These are phyloP conservation scores for Channa striata DNA, from an alignment of 2,797 vertebrate species.

Conservation along the genomic window DNA sequence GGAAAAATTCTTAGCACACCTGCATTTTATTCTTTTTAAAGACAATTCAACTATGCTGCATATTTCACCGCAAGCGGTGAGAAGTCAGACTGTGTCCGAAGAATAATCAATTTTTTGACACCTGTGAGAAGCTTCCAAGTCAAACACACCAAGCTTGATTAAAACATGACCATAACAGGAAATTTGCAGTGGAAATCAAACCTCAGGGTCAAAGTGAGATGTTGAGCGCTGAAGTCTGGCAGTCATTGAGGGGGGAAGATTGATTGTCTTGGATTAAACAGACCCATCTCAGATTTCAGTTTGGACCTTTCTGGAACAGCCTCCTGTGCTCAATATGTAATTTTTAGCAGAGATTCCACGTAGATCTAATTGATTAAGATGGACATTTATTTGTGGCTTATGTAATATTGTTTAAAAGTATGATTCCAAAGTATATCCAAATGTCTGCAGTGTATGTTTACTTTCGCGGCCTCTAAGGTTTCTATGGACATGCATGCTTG, in stretches of 20 bases:
- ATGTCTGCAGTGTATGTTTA: constrained; percentile 10
- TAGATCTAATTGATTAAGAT: constrained; percentile 22
- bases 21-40: neutral
- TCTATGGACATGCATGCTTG: constrained; percentile 46
- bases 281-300: constrained; percentile 57
- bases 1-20: neutral
- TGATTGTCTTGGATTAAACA: constrained; percentile 63
- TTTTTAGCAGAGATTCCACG: constrained; percentile 10
- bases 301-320: constrained; percentile 28
- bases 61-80: constrained; percentile 1
- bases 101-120: constrained; percentile 47
- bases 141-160: constrained; percentile 58
- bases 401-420: constrained; percentile 14
- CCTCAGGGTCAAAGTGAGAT: constrained; percentile 36
- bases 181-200: constrained; percentile 63
- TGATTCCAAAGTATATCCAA: neutral
- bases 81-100: constrained; percentile 19
- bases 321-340: constrained; percentile 28
- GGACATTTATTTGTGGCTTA: constrained; percentile 26
- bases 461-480: constrained; percentile 42
- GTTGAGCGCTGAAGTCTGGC: constrained; percentile 55
- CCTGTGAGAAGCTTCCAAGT: constrained; percentile 55
- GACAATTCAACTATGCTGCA: neutral
- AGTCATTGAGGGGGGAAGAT: constrained; percentile 52
- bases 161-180: constrained; percentile 73